phyloP scores from a whole-genome alignment of 2,888 invertebrate genomes.

The Drosophila melanocephala region DNA sequence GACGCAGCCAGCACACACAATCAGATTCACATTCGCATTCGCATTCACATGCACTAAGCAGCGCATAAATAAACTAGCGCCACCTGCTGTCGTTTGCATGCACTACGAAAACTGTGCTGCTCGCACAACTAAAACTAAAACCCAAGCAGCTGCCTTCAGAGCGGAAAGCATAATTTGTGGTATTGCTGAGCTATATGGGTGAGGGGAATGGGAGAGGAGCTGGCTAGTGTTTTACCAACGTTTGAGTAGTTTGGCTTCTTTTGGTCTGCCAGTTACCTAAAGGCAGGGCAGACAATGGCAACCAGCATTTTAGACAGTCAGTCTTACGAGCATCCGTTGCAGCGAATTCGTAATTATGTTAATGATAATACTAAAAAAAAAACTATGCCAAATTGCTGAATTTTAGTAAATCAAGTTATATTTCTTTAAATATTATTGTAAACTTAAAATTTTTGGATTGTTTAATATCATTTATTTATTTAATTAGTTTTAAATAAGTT shows the following conservation, averaged over 20 bases:
- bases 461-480: neutral
- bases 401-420: neutral
- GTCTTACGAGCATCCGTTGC: neutral
- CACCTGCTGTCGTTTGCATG: constrained; percentile 77
- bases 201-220: neutral
- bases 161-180: constrained; percentile 71
- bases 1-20: constrained; percentile 37
- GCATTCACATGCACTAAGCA: constrained; percentile 20
- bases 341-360: neutral
- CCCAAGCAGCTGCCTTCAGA: constrained; percentile 31
- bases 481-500: neutral
- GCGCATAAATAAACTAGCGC: constrained; percentile 77
- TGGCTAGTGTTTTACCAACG: constrained; percentile 4
- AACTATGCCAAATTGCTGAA: neutral
- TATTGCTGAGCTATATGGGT: constrained; percentile 9
- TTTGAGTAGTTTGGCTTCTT: constrained; percentile 41
- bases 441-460: neutral
- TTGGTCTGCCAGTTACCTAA: constrained; percentile 30
- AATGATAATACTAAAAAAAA: neutral
- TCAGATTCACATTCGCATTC: constrained; percentile 15
- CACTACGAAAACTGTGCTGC: constrained; percentile 38
- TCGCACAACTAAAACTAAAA: constrained; percentile 15
- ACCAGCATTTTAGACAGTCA: neutral
- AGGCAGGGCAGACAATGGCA: constrained; percentile 29
- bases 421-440: neutral